Base-by-base conservation (phyloP, 2,113 vertebrate species). In the Rutilus rutilus region DNA sequence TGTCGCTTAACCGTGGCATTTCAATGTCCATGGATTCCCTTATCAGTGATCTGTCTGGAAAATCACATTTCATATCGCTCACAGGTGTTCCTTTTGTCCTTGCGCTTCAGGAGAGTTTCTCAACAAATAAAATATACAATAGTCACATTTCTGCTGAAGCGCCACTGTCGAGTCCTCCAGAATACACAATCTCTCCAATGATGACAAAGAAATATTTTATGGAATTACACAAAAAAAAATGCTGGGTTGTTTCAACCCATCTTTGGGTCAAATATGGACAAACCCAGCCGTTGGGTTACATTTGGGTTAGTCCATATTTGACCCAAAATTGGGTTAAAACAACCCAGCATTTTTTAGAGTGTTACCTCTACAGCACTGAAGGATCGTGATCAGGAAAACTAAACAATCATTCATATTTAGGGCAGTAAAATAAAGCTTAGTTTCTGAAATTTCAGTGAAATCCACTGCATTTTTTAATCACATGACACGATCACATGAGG, bases 11-110 rank as follows among this genome's bases (percentile, higher is more conserved):
- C 71, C 2, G n/a, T 45, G 45, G 30, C 23, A n/a, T 71, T 71
- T 42, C 54, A 36, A 59, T 71, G 54, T 60, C 64, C 5, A 23
- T 4, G 2, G 33, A 79, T 60, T 73, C 65, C 15, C 76, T 71
- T 78, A 71, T 59, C 76, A 57, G 10, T 15, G 62, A 79, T 85
- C 36, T 79, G 62, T 85, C 23, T 71, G 62, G 78, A 52, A 85
- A 85, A 79, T 78, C 23, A 15, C 17, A 47, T 79, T 85, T 85
- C 47, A 42, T 60, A 57, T 50, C 15, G 4, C 69, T 50, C 42
- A 6, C 47, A 83, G 62, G 77, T 86, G 69, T 75, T 65, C 30
- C 33, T 33, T 67, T 67, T 54, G n/a, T 83, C 47, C 50, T 50
- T 65, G 78, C 12, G 45, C 12, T 30, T 71, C 21, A 30, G 54